phyloP scores from a whole-genome alignment of 2,113 vertebrate genomes.

The Alaudala cheleensis region DNA sequence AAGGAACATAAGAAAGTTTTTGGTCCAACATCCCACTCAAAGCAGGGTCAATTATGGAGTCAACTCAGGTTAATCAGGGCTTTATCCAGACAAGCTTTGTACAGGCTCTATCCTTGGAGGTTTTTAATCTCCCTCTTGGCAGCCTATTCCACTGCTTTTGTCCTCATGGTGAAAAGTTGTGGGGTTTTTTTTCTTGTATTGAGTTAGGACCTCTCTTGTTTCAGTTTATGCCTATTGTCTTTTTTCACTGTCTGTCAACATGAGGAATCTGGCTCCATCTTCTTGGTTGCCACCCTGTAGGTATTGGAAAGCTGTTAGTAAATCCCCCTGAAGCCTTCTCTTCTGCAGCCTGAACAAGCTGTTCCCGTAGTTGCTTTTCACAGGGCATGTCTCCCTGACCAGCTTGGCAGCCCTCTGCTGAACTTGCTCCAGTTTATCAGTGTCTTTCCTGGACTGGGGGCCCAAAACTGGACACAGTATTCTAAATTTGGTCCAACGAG shows the following conservation, averaged over 20 bases:
- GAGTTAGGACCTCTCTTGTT: neutral
- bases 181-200: neutral
- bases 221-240: neutral
- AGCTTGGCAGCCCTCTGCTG: slow-evolving; percentile 28
- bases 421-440: slow-evolving; percentile 27
- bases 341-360: neutral
- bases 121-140: neutral
- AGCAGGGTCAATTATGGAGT: neutral
- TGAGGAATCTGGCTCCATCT: neutral
- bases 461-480: slow-evolving; percentile 22
- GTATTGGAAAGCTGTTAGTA: neutral
- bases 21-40: neutral
- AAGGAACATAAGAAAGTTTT: neutral
- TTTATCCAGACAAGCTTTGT: neutral
- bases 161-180: neutral
- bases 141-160: neutral
- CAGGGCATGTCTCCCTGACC: neutral
- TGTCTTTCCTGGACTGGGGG: neutral
- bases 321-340: neutral
- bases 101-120: neutral
- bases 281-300: neutral
- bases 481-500: neutral
- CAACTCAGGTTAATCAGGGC: neutral
- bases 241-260: neutral
- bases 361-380: neutral